Conservation (phyloP, 1,140 invertebrate genomes). For the Anastrepha obliqua region DNA sequence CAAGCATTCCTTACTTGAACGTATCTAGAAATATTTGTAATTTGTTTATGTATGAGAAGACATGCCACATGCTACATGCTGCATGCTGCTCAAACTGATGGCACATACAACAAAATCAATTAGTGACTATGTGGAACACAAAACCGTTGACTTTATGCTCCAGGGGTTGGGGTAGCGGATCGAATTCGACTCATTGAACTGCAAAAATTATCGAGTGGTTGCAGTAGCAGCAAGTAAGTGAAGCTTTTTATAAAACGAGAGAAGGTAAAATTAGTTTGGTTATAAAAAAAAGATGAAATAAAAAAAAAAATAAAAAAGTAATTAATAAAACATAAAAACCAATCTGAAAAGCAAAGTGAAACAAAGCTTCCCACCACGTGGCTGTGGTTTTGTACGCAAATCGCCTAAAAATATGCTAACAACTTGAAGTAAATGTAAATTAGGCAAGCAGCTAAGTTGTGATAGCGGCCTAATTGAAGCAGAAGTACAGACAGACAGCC, state of each 20-base stretch:
- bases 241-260: no score
- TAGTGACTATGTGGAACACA: not conserved
- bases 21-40: not conserved
- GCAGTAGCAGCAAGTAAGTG: no score
- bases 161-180: not conserved
- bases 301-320: no score
- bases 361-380: not conserved
- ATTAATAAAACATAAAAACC: no score
- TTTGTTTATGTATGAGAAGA: not conserved
- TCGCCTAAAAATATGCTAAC: slow-evolving; percentile 16
- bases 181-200: not conserved
- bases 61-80: not conserved
- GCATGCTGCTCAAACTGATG: slow-evolving; percentile 4
- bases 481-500: not conserved
- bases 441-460: not conserved
- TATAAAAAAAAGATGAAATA: not conserved
- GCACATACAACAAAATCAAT: slow-evolving; percentile 17
- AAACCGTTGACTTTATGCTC: not conserved
- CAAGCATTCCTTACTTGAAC: not conserved
- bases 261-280: not conserved
- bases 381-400: not conserved
- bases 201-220: not conserved
- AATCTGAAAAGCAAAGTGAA: no score
- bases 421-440: slow-evolving; percentile 37
- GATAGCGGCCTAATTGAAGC: not conserved